Percentiles rank a stretch among this genome's conserved stretches.
phyloP scores from a whole-genome alignment of 1,140 invertebrate species.

The Cylas formicarius region DNA sequence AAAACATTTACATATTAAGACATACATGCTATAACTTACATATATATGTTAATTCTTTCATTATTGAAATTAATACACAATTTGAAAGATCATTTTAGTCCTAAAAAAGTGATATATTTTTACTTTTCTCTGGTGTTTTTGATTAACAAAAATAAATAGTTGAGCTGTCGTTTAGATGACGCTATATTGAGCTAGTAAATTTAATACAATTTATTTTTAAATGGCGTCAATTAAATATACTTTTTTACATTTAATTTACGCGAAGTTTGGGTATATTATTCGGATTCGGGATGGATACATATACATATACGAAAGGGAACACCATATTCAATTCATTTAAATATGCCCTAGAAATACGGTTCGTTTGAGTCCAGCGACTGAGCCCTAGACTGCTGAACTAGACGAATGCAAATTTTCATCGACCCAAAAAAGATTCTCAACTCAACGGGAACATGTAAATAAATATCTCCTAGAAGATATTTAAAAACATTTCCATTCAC shows the following conservation, averaged over 20 bases:
- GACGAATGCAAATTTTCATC: neutral
- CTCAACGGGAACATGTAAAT: neutral
- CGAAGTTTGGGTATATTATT: neutral
- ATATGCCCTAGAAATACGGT: neutral
- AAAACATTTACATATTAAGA: conserved; percentile 35
- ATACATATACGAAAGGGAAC: neutral
- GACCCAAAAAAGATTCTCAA: neutral
- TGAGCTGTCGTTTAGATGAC: conserved; percentile 11
- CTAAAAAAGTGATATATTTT: conserved; percentile 8
- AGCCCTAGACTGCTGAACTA: conserved; percentile 2
- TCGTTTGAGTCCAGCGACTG: conserved; percentile 1
- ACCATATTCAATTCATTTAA: conserved; percentile 4
- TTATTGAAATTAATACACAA: conserved; percentile 12
- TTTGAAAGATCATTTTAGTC: conserved; percentile 1
- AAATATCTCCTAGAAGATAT: neutral
- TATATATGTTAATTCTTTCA: conserved; percentile 15
- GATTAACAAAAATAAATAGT: conserved; percentile 1
- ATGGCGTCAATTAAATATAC: neutral
- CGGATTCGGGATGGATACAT: neutral
- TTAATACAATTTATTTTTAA: conserved; percentile 6
- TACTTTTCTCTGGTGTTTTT: conserved; percentile 5
- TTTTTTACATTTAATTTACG: conserved; percentile 7
- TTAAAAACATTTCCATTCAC: conserved; percentile 1
- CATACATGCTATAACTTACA: conserved; percentile 23
- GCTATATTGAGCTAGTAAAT: conserved; percentile 1